These are phyloP conservation scores for Penaeus indicus DNA, from an alignment of 1,140 invertebrate genomes.

Conservation along the genomic window DNA sequence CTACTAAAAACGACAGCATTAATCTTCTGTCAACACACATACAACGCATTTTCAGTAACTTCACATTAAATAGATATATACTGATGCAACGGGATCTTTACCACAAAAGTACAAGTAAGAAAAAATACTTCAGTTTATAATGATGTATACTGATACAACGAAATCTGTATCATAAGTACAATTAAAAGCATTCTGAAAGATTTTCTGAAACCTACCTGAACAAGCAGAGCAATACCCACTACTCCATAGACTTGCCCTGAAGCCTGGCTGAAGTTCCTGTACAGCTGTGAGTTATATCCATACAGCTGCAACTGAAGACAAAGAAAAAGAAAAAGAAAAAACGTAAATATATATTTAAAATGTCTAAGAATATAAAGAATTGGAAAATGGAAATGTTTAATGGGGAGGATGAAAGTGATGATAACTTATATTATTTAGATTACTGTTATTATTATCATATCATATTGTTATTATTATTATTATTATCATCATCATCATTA, in stretches of 20 bases:
- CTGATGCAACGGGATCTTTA: no score
- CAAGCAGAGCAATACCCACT: constrained; percentile 92
- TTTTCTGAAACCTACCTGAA: constrained; percentile 79
- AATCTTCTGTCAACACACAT: no score
- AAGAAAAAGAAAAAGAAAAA: background rate
- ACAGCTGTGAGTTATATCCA: constrained; percentile 95
- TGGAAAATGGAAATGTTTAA: no score
- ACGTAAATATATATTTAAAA: no score
- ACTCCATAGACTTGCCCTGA: constrained; percentile 93
- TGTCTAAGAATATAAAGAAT: no score
- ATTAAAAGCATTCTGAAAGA: background rate
- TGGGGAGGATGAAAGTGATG: background rate
- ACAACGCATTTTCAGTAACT: no score
- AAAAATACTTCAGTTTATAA: no score
- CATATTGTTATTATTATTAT: background rate
- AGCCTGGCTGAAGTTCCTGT: constrained; percentile 96
- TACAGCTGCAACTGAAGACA: constrained; percentile 89
- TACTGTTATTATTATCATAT: background rate
- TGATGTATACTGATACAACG: no score
- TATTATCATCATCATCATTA: no score
- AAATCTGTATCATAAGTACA: background rate
- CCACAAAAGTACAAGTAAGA: no score
- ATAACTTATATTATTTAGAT: background rate
- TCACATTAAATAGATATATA: no score
- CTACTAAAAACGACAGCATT: no score